Percentiles rank a stretch among this genome's conserved stretches.
Conservation (phyloP, 2,888 invertebrate species). For the Tinea semifulvella region DNA sequence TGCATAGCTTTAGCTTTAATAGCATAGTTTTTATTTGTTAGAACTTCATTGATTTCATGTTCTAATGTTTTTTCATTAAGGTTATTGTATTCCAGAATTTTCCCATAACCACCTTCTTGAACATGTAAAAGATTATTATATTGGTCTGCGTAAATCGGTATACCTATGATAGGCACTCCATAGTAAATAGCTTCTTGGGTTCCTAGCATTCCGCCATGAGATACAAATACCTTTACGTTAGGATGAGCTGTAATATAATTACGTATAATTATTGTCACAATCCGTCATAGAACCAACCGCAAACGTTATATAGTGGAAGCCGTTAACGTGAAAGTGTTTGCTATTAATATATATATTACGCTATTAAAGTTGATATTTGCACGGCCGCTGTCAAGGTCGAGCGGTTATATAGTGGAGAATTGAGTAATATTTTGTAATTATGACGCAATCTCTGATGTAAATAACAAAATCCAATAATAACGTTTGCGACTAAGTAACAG, state of each 20-base stretch:
- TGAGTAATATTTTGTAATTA: no score
- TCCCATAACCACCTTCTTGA: slow-evolving; percentile 46
- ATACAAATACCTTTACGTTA: slow-evolving; percentile 68
- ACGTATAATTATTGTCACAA: no score
- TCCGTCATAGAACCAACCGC: no score
- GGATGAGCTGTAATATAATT: slow-evolving; percentile 57
- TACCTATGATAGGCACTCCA: slow-evolving; percentile 64
- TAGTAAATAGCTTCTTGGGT: slow-evolving; percentile 69
- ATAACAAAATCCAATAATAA: no score
- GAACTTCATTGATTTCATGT: slow-evolving; percentile 36
- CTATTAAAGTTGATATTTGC: no score
- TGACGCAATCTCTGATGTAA: no score
- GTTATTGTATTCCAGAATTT: slow-evolving; percentile 44
- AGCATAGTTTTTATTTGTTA: slow-evolving; percentile 40
- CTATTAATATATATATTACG: no score
- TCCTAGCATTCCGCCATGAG: slow-evolving; percentile 73
- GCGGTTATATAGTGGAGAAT: no score
- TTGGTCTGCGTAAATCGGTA: slow-evolving; percentile 61
- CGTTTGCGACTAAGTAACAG: no score
- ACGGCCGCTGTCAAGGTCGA: no score
- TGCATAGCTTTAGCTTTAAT: slow-evolving; percentile 45
- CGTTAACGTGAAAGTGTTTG: no score
- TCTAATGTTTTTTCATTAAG: slow-evolving; percentile 46
- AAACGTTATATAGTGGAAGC: no score
- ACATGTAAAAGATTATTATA: slow-evolving; percentile 53